phyloP scores from a whole-genome alignment of 2,888 invertebrate genomes.

The Piscicola geometra region DNA sequence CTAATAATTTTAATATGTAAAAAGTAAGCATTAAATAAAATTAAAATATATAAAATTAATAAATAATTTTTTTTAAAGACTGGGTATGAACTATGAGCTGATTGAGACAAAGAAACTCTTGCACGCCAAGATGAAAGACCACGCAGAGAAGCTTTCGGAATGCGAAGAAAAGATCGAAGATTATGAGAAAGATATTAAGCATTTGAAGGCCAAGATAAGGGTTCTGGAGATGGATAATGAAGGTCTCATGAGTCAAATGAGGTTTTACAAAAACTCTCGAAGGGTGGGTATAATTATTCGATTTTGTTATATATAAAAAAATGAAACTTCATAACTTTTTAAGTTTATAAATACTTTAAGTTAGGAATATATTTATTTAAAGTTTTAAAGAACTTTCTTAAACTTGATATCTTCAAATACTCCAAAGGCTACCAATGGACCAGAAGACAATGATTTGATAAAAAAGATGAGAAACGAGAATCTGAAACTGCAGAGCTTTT shows the following conservation, averaged over 20 bases:
- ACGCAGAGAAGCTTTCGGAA: background rate
- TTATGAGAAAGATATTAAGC: background rate
- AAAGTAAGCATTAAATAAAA: too few relatives aligned
- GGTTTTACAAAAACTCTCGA: background rate
- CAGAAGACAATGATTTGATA: background rate
- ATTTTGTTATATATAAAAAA: too few relatives aligned
- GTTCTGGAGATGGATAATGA: background rate
- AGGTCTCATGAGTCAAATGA: background rate
- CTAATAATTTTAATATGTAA: too few relatives aligned
- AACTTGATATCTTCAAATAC: background rate
- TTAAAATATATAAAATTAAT: too few relatives aligned
- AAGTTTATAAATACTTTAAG: too few relatives aligned
- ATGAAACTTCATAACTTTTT: too few relatives aligned
- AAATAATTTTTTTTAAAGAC: background rate
- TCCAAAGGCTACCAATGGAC: background rate
- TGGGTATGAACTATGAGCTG: background rate
- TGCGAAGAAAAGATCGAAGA: background rate
- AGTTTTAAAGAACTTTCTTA: too few relatives aligned
- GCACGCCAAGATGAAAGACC: background rate
- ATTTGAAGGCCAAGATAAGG: background rate
- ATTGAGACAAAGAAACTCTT: background rate
- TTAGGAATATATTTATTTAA: too few relatives aligned
- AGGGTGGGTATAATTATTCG: background rate
- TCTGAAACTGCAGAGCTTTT: background rate
- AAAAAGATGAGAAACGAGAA: conserved; percentile 1